Conservation (phyloP, 2,888 invertebrate genomes). For the Aphelenchoides bicaudatus region DNA sequence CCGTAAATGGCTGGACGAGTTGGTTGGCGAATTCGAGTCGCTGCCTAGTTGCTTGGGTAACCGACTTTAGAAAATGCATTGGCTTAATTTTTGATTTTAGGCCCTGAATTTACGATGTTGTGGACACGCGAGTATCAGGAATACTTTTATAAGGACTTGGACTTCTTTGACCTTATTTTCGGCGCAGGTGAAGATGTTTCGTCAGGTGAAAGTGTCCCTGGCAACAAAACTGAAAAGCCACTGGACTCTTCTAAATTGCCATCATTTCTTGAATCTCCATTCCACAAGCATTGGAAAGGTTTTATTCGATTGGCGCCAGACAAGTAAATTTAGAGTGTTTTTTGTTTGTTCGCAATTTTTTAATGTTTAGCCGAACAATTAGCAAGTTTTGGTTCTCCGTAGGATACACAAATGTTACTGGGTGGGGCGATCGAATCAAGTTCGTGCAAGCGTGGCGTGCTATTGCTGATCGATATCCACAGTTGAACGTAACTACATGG, state of each 20-base stretch:
- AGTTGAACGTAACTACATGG: constrained; percentile 57
- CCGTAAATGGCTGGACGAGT: constrained; percentile 40
- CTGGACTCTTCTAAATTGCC: constrained; percentile 36
- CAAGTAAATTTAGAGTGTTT: neutral
- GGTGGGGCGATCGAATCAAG: constrained; percentile 54
- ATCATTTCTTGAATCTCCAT: constrained; percentile 50
- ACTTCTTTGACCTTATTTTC: constrained; percentile 28
- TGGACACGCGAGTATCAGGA: constrained; percentile 56
- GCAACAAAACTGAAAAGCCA: constrained; percentile 19
- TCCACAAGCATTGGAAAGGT: constrained; percentile 53
- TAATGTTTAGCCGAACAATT: constrained; percentile 3
- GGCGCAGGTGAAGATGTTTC: neutral
- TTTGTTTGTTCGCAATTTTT: neutral
- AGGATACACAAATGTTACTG: constrained; percentile 51
- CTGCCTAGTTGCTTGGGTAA: constrained; percentile 46
- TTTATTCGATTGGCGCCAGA: constrained; percentile 36
- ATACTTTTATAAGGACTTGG: constrained; percentile 36
- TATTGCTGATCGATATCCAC: constrained; percentile 39
- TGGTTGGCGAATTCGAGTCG: constrained; percentile 52
- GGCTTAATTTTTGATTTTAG: constrained; percentile 21
- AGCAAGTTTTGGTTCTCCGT: constrained; percentile 49
- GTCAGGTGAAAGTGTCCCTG: constrained; percentile 10
- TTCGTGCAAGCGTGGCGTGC: constrained; percentile 55
- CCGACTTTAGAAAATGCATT: neutral
- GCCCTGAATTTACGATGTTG: constrained; percentile 44